These are phyloP conservation scores for Epirrhoe tristata DNA, from an alignment of 2,888 invertebrate species.

Conservation along the genomic window DNA sequence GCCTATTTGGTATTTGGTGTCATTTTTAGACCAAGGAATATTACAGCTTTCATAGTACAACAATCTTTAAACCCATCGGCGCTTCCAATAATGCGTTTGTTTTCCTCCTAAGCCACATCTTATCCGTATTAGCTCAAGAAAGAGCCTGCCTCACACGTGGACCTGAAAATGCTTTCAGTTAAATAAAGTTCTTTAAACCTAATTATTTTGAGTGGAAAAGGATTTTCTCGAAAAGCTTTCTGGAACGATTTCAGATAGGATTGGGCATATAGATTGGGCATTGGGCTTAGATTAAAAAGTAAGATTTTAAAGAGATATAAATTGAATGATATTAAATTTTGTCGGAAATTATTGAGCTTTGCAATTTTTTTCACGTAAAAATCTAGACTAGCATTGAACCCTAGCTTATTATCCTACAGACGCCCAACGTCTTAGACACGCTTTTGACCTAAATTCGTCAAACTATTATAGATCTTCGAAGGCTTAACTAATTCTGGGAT, in stretches of 20 bases:
- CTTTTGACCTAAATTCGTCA: too few species aligned
- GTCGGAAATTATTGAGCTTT: not conserved
- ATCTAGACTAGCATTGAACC: not conserved
- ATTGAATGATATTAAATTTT: not conserved
- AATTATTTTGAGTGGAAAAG: constrained; percentile 33
- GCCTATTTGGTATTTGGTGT: too few species aligned
- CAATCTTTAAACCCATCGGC: constrained; percentile 1
- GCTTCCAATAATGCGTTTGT: constrained; percentile 22
- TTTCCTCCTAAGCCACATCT: constrained; percentile 14
- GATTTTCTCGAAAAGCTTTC: constrained; percentile 33
- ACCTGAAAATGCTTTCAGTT: constrained; percentile 34
- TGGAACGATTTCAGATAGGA: constrained; percentile 21
- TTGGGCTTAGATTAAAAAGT: constrained; percentile 12
- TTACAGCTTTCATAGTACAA: not conserved
- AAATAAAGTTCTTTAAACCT: constrained; percentile 26
- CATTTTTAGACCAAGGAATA: too few species aligned
- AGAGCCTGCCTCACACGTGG: constrained; percentile 30
- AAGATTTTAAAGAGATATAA: constrained; percentile 6
- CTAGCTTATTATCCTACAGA: too few species aligned
- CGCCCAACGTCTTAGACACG: too few species aligned
- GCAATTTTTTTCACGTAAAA: not conserved
- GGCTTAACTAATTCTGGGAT: too few species aligned
- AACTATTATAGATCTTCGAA: too few species aligned
- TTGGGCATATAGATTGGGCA: not conserved
- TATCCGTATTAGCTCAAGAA: constrained; percentile 28